Base-by-base conservation (phyloP, 2,888 invertebrate genomes). In the Aricia artaxerxes region DNA sequence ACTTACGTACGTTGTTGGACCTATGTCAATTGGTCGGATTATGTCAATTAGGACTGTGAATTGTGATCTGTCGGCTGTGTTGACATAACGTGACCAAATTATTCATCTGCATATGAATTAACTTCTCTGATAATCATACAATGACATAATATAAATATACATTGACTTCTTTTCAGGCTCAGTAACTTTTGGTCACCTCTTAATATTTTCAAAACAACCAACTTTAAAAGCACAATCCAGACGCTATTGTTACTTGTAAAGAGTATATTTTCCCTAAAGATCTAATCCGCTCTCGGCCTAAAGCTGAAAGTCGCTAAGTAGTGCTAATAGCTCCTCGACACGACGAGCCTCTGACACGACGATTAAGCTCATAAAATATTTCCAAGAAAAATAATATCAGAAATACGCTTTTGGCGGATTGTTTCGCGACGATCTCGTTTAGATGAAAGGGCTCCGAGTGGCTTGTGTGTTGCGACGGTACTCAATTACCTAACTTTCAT, bases 301-400 rank as follows among this genome's bases (percentile, higher is more conserved):
- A 31, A 64, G 64, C 64, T 64, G 31, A 61, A 61, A 24, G n/a
- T 4, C 31, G 31, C 31, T 61, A 61, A 61, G 64, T n/a, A 64
- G 64, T 11, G 64, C 31, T 64, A 64, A 64, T 64, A 64, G 31
- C 31, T 31, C 9, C 64, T 64, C 31, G 7, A 64, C 31, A 11
- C 24, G 11, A 31, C 1, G 11, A 31, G 64, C 64, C 64, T 31
- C 31, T 31, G 24, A 31, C 4, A 64, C 64, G 11, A 4, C 11
- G 31, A 31, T 64, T n/a, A 61, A 61, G 64, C 64, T 31, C 31
- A 64, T 35, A 11, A 64, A 64, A 64, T 64, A 64, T 64, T 64
- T 64, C 4, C 64, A 31, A 64, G 64, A 35, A 24, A 64, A 64
- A 64, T 11, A 64, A 64, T 64, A 64, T 31, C 64, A 64, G 64